Conservation (phyloP, 2,888 invertebrate genomes). For the Prenolepis imparis region DNA sequence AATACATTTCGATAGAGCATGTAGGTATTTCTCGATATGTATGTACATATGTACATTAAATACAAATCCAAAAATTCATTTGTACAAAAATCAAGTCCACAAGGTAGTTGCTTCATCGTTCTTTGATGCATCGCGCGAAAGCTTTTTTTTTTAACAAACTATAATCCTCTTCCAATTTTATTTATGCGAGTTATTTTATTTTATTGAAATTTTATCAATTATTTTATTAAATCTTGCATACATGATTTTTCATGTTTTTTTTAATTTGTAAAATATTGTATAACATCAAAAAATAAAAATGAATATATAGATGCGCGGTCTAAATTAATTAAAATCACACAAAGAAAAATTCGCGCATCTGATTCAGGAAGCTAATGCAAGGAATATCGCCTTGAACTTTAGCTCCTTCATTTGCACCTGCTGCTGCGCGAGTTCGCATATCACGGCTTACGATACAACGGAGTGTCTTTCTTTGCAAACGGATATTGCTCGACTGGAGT, state of each 20-base stretch:
- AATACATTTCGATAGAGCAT: not conserved
- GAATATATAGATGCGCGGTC: not conserved
- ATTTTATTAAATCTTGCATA: not conserved
- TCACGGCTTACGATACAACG: conserved; percentile 53
- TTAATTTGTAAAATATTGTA: not conserved
- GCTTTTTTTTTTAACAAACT: not conserved
- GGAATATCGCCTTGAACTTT: conserved; percentile 57
- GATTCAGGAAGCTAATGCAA: conserved; percentile 42
- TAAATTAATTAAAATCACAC: conserved; percentile 58
- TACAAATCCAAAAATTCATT: not conserved
- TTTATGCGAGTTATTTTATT: not conserved
- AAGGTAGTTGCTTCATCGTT: not conserved
- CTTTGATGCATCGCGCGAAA: not conserved
- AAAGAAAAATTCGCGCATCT: conserved; percentile 42
- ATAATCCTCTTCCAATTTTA: not conserved
- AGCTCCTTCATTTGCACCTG: conserved; percentile 66
- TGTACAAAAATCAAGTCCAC: not conserved
- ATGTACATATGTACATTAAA: not conserved
- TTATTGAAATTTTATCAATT: conserved; percentile 3
- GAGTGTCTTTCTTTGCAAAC: conserved; percentile 57
- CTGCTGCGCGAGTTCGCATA: conserved; percentile 61
- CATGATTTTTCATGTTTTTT: not conserved
- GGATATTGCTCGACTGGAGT: conserved; percentile 63
- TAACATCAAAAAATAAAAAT: not conserved
- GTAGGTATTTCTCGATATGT: not conserved